Evolutionary conservation across 2,888 invertebrate species (phyloP).

Genomic region (Athrips mouffetella): DNA sequence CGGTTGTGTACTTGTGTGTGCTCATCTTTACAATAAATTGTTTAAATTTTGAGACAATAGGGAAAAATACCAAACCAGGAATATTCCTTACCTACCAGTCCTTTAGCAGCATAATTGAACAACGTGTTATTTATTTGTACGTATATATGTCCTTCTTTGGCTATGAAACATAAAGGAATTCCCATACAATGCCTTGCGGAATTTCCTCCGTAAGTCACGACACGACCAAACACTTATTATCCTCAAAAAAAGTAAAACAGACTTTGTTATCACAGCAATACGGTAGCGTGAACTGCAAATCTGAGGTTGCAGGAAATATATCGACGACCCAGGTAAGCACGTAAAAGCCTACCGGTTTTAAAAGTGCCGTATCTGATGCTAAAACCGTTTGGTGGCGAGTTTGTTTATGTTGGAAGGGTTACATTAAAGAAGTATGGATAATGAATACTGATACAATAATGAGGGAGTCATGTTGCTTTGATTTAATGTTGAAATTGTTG

Average conservation of each 20-base stretch:
- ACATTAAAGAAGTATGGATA: background rate
- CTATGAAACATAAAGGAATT: conserved; percentile 4
- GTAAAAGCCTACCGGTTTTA: background rate
- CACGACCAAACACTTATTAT: background rate
- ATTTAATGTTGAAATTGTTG: no score
- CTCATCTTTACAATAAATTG: no score
- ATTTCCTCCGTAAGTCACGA: background rate
- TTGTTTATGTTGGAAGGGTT: background rate
- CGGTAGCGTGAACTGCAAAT: background rate
- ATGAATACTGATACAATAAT: no score
- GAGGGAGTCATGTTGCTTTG: no score
- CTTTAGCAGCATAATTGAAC: background rate
- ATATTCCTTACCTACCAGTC: background rate
- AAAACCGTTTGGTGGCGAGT: background rate
- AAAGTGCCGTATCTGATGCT: background rate
- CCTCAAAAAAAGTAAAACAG: background rate
- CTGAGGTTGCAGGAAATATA: background rate
- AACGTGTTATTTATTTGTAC: no score
- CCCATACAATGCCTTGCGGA: background rate
- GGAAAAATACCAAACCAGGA: no score
- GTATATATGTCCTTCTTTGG: no score
- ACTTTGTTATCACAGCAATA: background rate
- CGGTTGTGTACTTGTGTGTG: no score
- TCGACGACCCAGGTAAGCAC: background rate
- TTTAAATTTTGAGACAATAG: no score